phyloP scores from a whole-genome alignment of 2,797 vertebrate species.

The Sebastes trivittatus region DNA sequence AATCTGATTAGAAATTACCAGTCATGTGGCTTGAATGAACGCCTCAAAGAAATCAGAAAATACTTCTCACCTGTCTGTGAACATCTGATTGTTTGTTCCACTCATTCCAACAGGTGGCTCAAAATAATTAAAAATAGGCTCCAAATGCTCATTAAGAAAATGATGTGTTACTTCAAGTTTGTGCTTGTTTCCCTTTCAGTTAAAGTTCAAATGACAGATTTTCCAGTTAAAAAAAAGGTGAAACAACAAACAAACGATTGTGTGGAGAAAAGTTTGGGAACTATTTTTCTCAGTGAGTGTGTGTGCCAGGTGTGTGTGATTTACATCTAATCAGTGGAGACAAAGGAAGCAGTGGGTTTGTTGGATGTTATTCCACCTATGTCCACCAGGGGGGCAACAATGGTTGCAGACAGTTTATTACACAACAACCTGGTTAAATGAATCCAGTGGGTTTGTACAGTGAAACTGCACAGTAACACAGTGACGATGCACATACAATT shows the following conservation, averaged over 20 bases:
- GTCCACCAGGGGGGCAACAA: not conserved
- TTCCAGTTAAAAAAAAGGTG: not conserved
- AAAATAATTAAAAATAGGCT: not conserved
- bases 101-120: not conserved
- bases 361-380: not conserved
- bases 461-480: too few species aligned
- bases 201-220: not conserved
- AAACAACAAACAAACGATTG: not conserved
- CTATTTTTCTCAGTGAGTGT: not conserved
- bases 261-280: not conserved
- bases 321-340: not conserved
- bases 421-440: not conserved
- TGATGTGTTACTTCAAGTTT: too few species aligned
- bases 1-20: not conserved
- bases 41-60: not conserved
- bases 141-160: not conserved
- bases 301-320: not conserved
- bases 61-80: not conserved
- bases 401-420: not conserved
- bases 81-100: not conserved
- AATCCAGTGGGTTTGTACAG: not conserved
- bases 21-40: not conserved
- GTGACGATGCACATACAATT: too few species aligned
- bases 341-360: not conserved
- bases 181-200: too few species aligned